A percentile compares a stretch with the other conserved stretches of the same genome.
phyloP scores from a whole-genome alignment of 2,797 vertebrate genomes.

The Decapterus maruadsi region DNA sequence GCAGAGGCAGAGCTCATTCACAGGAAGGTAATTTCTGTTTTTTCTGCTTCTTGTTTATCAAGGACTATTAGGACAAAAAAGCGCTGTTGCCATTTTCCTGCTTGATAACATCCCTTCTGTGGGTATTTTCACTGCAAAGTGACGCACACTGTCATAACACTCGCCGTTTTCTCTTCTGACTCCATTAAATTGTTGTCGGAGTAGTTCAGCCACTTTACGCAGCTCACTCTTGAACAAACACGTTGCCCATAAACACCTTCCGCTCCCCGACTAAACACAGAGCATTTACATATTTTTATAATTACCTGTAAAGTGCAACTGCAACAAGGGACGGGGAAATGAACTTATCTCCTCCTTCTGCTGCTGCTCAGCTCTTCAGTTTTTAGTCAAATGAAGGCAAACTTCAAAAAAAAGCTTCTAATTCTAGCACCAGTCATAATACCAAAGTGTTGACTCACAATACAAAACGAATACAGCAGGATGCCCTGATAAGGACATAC shows the following conservation, averaged over 20 bases:
- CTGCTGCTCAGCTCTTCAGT: constrained; percentile 2
- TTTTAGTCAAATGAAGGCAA: constrained; percentile 20
- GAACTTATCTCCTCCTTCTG: constrained; percentile 5
- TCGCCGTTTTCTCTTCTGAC: not conserved
- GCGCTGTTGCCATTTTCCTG: not conserved
- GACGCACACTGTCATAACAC: constrained; percentile 10
- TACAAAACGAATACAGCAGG: constrained; percentile 25
- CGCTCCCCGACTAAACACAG: not conserved
- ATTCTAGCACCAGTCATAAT: constrained; percentile 12
- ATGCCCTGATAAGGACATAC: constrained; percentile 45
- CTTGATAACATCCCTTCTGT: not conserved
- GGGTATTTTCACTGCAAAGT: not conserved
- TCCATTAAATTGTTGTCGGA: constrained; percentile 6
- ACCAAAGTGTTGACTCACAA: constrained; percentile 56
- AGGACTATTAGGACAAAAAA: too few relatives aligned
- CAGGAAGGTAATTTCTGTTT: constrained; percentile 1
- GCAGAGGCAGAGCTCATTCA: not conserved
- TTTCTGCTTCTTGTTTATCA: not conserved
- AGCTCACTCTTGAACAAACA: constrained; percentile 28
- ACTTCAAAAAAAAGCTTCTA: constrained; percentile 12
- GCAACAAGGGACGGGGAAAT: constrained; percentile 10
- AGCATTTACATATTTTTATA: constrained; percentile 21
- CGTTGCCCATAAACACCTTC: constrained; percentile 14
- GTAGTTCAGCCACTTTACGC: constrained; percentile 19
- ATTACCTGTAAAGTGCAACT: constrained; percentile 14